phyloP scores from a whole-genome alignment of 2,888 invertebrate genomes.

The Drosophila subsilvestris region DNA sequence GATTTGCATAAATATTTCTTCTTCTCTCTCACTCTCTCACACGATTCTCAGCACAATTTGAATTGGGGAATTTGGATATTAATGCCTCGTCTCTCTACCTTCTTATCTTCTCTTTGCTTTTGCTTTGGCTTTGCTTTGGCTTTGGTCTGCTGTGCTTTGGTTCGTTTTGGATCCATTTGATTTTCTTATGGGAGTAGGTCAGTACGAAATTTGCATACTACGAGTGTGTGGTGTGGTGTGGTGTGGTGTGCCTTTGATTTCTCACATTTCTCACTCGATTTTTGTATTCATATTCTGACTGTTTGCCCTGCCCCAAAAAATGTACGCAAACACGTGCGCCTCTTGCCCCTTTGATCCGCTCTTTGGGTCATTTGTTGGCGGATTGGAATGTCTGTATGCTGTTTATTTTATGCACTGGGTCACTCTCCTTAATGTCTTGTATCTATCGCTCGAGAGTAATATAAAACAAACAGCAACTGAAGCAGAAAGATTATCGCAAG shows the following conservation, averaged over 20 bases:
- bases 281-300: constrained; percentile 73
- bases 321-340: constrained; percentile 42
- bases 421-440: not conserved
- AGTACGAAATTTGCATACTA: constrained; percentile 80
- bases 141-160: constrained; percentile 28
- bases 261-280: constrained; percentile 72
- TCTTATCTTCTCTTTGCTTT: constrained; percentile 29
- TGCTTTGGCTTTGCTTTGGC: constrained; percentile 38
- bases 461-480: constrained; percentile 23
- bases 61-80: constrained; percentile 28
- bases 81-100: not conserved
- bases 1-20: constrained; percentile 68
- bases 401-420: not conserved
- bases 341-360: constrained; percentile 40
- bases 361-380: constrained; percentile 48
- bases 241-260: constrained; percentile 57
- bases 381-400: not conserved
- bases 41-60: constrained; percentile 19
- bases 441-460: constrained; percentile 4
- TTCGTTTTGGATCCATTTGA: constrained; percentile 58
- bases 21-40: constrained; percentile 2
- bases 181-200: constrained; percentile 79
- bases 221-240: too few relatives aligned
- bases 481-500: constrained; percentile 1
- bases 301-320: constrained; percentile 56